Evolutionary conservation across 35 echinoderm and acorn worm genomes (phyloP), one percentile per base, ranked within the genome.

Genomic region (Strongylocentrotus purpuratus): DNA sequence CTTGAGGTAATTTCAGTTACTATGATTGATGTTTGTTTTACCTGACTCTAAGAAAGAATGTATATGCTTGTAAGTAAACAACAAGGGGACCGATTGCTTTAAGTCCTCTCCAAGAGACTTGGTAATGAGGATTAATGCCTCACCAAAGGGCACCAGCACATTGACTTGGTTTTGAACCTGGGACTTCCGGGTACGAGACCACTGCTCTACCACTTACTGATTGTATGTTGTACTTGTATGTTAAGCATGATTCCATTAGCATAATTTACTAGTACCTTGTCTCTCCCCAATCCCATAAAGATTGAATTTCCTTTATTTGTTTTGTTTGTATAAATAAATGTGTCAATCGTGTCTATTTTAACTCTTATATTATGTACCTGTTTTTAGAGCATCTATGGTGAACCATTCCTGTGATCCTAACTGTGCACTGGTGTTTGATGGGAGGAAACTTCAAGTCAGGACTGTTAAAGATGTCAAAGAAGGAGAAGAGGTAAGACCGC

Each of bases 321-420:
- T 18, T 7, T 78, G 20, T 9, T 78, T 78, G 7, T 22, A 8
- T n/a, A 22, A 5, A 70, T 20, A 22, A n/a, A 78, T 78, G 28
- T 78, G 18, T 28, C 6, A 78, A 22, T 78, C 0, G 32, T 41
- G 35, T 89, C 32, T 25, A 89, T 41, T 46, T 89, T 5, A 45
- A 15, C n/a, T 15, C 2, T 41, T 46, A 41, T 17, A 3, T 41
- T 41, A 41, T 41, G 35, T 41, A 41, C 35, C 9, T 0, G 32
- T 1, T 46, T 88, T 33, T 32, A 93, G 91, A 93, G 45, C 91
- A 31, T 93, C 91, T 4, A 48, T 93, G 48, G 50, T 93, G 48
- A 93, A 93, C 31, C 91, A 93, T 58, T 93, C 91, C 7, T 93
- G 91, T 93, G 46, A 93, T 48, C 91, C 91, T 32, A 93, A 93